Evolutionary conservation across 64 coral and sea anemone species (phyloP).

Genomic region (Montipora capricornis): DNA sequence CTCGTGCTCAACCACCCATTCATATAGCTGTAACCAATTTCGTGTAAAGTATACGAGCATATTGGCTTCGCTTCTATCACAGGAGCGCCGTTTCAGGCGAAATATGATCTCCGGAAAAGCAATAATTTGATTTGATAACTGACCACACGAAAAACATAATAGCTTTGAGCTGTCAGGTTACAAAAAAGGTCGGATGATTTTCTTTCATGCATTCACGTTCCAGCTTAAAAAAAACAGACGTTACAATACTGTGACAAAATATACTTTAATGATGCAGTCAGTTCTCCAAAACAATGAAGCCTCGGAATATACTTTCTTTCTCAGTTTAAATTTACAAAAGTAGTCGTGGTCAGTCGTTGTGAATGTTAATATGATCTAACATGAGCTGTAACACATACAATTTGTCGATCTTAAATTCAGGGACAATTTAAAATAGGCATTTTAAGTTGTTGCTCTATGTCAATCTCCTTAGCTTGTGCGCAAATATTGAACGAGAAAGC

Average conservation of each 20-base stretch:
- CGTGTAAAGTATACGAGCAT: background rate
- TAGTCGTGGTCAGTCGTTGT: no score
- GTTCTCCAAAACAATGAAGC: no score
- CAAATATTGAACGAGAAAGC: background rate
- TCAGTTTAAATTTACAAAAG: no score
- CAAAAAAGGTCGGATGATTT: background rate
- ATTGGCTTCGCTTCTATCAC: background rate
- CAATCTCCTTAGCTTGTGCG: background rate
- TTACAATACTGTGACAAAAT: background rate
- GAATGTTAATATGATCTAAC: no score
- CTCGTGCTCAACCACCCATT: background rate
- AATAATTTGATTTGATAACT: slow-evolving; percentile 20
- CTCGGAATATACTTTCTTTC: no score
- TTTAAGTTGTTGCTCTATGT: background rate
- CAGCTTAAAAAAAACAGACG: background rate
- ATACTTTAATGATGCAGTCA: background rate
- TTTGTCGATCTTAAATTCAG: no score
- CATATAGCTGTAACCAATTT: slow-evolving; percentile 2
- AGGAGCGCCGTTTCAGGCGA: background rate
- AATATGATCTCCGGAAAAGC: slow-evolving; percentile 47
- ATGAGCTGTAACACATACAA: no score
- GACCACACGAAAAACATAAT: background rate
- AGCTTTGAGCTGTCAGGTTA: background rate
- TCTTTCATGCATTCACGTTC: background rate
- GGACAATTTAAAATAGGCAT: background rate